These are phyloP conservation scores for Cheilosia grossa DNA, from an alignment of 2,888 invertebrate species.

Conservation along the genomic window DNA sequence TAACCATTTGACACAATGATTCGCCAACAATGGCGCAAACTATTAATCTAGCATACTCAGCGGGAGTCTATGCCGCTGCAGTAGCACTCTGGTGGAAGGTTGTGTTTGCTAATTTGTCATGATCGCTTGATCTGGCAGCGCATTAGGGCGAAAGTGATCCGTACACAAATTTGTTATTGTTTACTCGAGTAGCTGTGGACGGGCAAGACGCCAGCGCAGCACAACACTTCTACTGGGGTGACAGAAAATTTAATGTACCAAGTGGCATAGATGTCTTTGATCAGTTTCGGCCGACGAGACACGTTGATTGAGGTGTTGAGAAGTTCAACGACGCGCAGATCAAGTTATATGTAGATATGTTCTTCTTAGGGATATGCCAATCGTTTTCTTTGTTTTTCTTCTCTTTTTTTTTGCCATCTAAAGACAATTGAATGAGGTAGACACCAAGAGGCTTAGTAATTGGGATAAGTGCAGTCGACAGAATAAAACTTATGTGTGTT, in stretches of 20 bases:
- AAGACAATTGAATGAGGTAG: slow-evolving; percentile 4
- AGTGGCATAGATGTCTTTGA: slow-evolving; percentile 56
- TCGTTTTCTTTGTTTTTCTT: background rate
- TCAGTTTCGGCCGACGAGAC: slow-evolving; percentile 27
- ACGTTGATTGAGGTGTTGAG: slow-evolving; percentile 66
- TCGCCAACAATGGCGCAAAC: slow-evolving; percentile 15
- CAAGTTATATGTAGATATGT: slow-evolving; percentile 29
- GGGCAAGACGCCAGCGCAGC: slow-evolving; percentile 55
- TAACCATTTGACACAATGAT: background rate
- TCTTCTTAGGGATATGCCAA: slow-evolving; percentile 8
- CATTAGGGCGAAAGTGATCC: slow-evolving; percentile 46
- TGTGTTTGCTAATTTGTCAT: slow-evolving; percentile 45
- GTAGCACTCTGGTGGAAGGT: slow-evolving; percentile 39
- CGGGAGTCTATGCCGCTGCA: slow-evolving; percentile 4
- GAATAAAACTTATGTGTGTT: background rate
- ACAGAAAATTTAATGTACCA: slow-evolving; percentile 42
- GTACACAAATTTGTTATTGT: slow-evolving; percentile 13
- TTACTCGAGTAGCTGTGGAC: slow-evolving; percentile 31
- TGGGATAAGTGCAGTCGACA: background rate
- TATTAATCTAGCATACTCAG: slow-evolving; percentile 18
- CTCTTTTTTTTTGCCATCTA: too few relatives aligned
- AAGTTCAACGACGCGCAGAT: slow-evolving; percentile 56
- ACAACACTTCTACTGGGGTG: slow-evolving; percentile 26
- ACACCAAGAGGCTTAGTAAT: background rate
- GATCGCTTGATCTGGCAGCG: slow-evolving; percentile 36